A percentile compares a stretch with the other conserved stretches of the same genome.
Conservation (phyloP, 2,797 vertebrate species). For the Malurus splendens region DNA sequence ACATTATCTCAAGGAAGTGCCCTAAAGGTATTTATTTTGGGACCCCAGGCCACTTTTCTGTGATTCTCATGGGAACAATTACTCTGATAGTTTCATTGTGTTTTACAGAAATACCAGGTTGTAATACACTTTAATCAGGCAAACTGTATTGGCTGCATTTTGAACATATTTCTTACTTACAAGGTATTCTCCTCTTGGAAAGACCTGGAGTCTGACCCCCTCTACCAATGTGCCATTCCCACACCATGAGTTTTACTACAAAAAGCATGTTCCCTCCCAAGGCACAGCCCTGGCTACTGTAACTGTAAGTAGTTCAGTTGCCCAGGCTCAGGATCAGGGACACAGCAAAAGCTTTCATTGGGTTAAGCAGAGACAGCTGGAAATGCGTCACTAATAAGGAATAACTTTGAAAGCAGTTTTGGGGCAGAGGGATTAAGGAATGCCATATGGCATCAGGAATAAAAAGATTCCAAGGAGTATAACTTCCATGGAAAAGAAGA, state of each 20-base stretch:
- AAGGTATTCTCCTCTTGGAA: neutral
- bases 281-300: neutral
- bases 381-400: conserved; percentile 26
- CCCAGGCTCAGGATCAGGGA: neutral
- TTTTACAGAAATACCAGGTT: neutral
- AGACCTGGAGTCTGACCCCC: neutral
- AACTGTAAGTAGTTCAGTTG: neutral
- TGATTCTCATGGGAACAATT: neutral
- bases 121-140: neutral
- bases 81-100: neutral
- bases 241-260: neutral
- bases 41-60: neutral
- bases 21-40: neutral
- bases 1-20: neutral
- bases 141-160: neutral
- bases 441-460: conserved; percentile 12
- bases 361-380: neutral
- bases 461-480: neutral
- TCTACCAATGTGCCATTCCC: neutral
- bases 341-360: neutral
- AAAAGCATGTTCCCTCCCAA: neutral
- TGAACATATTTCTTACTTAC: neutral
- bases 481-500: neutral
- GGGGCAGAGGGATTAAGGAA: conserved; percentile 25
- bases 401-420: conserved; percentile 20